These are phyloP conservation scores for Motacilla alba DNA, from an alignment of 2,113 vertebrate genomes.

Conservation along the genomic window DNA sequence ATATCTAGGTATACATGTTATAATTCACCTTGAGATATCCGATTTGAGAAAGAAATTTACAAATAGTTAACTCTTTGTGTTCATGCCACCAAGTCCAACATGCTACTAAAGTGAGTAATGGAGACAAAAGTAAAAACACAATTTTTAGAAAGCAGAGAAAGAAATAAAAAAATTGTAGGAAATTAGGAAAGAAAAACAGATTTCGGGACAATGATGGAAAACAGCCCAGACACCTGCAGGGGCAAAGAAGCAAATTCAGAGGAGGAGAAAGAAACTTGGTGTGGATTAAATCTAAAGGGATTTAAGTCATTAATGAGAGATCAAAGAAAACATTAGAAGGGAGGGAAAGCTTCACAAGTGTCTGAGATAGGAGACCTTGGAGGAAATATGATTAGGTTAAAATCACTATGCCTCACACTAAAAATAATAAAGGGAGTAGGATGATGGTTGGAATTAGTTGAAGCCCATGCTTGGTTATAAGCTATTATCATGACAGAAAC, in stretches of 20 bases:
- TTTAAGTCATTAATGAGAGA: constrained; percentile 74
- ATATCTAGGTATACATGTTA: not conserved
- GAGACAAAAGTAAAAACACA: not conserved
- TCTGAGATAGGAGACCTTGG: constrained; percentile 73
- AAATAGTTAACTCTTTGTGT: not conserved
- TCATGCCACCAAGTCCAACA: not conserved
- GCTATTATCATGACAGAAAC: constrained; percentile 33
- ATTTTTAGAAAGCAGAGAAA: not conserved
- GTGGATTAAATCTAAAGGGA: constrained; percentile 52
- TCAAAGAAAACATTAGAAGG: constrained; percentile 74
- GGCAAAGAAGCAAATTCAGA: not conserved
- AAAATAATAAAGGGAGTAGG: constrained; percentile 72
- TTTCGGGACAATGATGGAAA: constrained; percentile 1
- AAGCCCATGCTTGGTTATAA: constrained; percentile 1
- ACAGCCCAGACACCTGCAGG: constrained; percentile 22
- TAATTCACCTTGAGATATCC: not conserved
- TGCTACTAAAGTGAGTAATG: not conserved
- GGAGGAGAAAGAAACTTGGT: constrained; percentile 62
- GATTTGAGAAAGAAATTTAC: not conserved
- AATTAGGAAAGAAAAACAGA: not conserved
- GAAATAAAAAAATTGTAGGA: not conserved
- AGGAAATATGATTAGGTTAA: constrained; percentile 68
- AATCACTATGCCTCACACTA: constrained; percentile 66
- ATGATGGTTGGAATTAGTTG: constrained; percentile 22
- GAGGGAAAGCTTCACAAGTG: constrained; percentile 70